Conservation (phyloP, 2,113 vertebrate genomes). For the Dasyornis broadbenti region DNA sequence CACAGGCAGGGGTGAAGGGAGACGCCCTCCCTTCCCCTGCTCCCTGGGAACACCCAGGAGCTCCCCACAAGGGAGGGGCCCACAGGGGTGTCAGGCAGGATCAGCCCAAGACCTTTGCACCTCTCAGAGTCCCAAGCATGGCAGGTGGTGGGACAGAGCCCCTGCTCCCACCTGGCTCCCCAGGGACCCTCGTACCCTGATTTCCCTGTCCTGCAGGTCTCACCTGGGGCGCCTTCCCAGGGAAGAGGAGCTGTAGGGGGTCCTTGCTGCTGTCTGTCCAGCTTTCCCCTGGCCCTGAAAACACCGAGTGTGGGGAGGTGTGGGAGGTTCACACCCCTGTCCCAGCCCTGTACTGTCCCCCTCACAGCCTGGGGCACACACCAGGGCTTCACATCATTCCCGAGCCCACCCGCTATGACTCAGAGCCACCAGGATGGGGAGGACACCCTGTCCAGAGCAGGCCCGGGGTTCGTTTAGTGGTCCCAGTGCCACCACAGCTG, state of each 20-base stretch:
- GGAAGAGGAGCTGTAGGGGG: not conserved
- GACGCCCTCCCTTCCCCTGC: not conserved
- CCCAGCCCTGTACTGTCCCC: not conserved
- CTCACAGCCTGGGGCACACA: fast-evolving
- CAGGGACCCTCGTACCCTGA: fast-evolving
- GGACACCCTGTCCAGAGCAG: not conserved
- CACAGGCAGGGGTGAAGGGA: not conserved
- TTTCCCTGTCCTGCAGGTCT: not conserved
- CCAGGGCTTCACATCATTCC: not conserved
- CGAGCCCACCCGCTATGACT: fast-evolving
- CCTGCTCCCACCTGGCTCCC: not conserved
- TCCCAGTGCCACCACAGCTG: not conserved
- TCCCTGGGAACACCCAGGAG: not conserved
- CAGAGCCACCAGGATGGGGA: not conserved
- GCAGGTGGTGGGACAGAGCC: not conserved
- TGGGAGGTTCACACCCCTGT: fast-evolving
- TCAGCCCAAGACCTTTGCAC: not conserved
- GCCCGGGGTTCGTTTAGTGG: not conserved
- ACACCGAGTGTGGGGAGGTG: not conserved
- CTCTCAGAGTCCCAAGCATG: fast-evolving
- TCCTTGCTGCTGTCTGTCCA: not conserved
- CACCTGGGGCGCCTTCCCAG: constrained; percentile 4
- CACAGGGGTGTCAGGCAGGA: not conserved
- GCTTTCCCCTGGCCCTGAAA: not conserved
- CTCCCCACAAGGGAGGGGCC: not conserved